Conservation (phyloP, 2,888 invertebrate genomes). For the Podotricha telesiphe region DNA sequence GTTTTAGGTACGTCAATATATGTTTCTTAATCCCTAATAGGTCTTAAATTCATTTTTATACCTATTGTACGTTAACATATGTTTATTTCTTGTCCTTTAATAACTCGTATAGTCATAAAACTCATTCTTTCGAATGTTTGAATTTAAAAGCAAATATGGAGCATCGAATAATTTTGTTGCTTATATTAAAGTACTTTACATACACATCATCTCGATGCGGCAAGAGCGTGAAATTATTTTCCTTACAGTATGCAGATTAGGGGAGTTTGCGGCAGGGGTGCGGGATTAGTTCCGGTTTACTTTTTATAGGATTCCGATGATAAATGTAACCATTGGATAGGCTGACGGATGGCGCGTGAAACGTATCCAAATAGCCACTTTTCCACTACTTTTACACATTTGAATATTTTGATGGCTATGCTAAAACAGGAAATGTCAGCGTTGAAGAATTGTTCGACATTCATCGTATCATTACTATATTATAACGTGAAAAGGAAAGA, state of each 20-base stretch:
- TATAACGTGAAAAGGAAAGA: too few relatives aligned
- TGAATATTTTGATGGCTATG: slow-evolving; percentile 51
- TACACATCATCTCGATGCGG: slow-evolving; percentile 61
- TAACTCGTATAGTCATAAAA: slow-evolving; percentile 8
- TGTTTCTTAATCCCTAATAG: background rate
- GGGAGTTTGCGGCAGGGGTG: slow-evolving; percentile 62
- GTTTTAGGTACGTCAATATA: background rate
- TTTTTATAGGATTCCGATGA: slow-evolving; percentile 82
- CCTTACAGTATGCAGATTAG: slow-evolving; percentile 81
- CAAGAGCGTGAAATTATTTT: slow-evolving; percentile 82
- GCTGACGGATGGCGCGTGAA: slow-evolving; percentile 80
- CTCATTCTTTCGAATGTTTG: background rate
- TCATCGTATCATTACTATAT: slow-evolving; percentile 47
- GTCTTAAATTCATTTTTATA: background rate
- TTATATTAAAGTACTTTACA: slow-evolving; percentile 26
- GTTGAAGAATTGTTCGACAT: background rate
- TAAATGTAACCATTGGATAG: slow-evolving; percentile 74
- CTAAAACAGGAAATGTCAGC: background rate
- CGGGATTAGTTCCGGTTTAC: slow-evolving; percentile 80
- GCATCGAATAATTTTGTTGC: slow-evolving; percentile 15
- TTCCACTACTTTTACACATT: slow-evolving; percentile 48
- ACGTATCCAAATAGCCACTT: slow-evolving; percentile 73
- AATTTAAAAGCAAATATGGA: slow-evolving; percentile 22
- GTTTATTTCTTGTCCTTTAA: too few relatives aligned
- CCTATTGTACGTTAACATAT: background rate